Conservation (phyloP, 30 jellyfish, hydroid and myxozoan genomes). For the Aurelia aurita complex sp. Pacific region DNA sequence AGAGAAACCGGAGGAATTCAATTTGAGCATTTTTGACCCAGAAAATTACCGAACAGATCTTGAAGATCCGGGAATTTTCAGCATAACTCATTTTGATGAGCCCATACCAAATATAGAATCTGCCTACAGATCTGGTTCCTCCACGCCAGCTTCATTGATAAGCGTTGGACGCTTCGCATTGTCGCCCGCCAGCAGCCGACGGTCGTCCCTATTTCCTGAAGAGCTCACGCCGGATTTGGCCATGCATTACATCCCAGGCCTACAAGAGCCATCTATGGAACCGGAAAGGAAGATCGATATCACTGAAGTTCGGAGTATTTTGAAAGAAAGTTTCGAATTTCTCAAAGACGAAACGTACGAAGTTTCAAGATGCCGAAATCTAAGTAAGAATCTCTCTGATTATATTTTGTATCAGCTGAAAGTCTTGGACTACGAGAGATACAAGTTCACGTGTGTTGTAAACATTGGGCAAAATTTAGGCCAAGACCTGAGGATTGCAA, state of each 20-base stretch:
- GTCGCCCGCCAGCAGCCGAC: conserved; percentile 51
- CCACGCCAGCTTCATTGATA: conserved; percentile 66
- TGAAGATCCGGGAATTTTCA: conserved; percentile 78
- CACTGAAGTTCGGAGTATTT: conserved; percentile 38
- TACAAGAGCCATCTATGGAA: conserved; percentile 63
- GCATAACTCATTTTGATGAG: conserved; percentile 83
- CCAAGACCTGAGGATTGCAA: conserved; percentile 72
- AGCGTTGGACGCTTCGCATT: conserved; percentile 67
- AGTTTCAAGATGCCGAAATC: conserved; percentile 48
- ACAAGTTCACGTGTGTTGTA: conserved; percentile 65
- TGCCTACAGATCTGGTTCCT: conserved; percentile 55
- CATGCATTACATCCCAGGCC: conserved; percentile 55
- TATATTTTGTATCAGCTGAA: conserved; percentile 70
- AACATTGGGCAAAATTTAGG: conserved; percentile 80
- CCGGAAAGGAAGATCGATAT: conserved; percentile 58
- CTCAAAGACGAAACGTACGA: conserved; percentile 65
- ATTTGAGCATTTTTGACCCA: conserved; percentile 57
- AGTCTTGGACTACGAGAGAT: conserved; percentile 58
- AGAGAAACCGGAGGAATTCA: conserved; percentile 55
- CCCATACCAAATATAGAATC: conserved; percentile 59
- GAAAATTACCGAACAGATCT: conserved; percentile 32
- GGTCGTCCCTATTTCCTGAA: conserved; percentile 61
- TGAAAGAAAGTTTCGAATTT: conserved; percentile 35
- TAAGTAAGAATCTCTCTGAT: conserved; percentile 80
- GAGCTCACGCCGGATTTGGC: conserved; percentile 59